These are phyloP conservation scores for Dasypogon diadema DNA, from an alignment of 2,888 invertebrate genomes.

Conservation along the genomic window DNA sequence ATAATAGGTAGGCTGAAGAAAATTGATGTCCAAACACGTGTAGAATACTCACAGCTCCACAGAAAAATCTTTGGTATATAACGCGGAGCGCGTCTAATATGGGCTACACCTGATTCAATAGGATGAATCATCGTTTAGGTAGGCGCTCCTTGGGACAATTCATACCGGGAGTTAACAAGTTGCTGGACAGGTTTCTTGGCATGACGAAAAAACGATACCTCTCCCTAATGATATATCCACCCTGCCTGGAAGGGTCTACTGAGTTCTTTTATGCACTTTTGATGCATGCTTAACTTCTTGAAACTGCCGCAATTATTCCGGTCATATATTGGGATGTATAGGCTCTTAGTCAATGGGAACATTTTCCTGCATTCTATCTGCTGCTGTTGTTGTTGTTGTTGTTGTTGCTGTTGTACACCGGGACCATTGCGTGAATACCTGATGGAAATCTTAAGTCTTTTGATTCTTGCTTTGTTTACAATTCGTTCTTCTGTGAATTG, in stretches of 20 bases:
- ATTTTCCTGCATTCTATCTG: not conserved
- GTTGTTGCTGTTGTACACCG: no score
- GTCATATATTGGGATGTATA: not conserved
- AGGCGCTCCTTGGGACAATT: not conserved
- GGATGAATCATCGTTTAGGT: slow-evolving; percentile 36
- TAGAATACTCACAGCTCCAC: not conserved
- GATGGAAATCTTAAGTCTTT: slow-evolving; percentile 5
- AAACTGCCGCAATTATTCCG: slow-evolving; percentile 30
- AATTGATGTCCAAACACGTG: not conserved
- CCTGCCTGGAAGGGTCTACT: slow-evolving; percentile 7
- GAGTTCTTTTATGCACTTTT: not conserved
- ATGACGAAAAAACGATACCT: not conserved
- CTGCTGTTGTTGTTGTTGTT: not conserved
- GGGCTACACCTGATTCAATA: slow-evolving; percentile 38
- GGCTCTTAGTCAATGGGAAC: not conserved
- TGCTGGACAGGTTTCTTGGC: not conserved
- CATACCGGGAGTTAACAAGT: slow-evolving; percentile 1
- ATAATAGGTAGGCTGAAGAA: not conserved
- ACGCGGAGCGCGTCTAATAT: slow-evolving; percentile 5
- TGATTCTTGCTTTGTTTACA: slow-evolving; percentile 29
- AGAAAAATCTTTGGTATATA: slow-evolving; percentile 26
- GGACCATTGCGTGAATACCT: not conserved
- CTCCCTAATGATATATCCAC: not conserved
- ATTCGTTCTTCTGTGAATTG: not conserved
- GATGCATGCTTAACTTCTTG: slow-evolving; percentile 14